phyloP scores from a whole-genome alignment of 2,113 vertebrate species.

The Scatophagus argus region DNA sequence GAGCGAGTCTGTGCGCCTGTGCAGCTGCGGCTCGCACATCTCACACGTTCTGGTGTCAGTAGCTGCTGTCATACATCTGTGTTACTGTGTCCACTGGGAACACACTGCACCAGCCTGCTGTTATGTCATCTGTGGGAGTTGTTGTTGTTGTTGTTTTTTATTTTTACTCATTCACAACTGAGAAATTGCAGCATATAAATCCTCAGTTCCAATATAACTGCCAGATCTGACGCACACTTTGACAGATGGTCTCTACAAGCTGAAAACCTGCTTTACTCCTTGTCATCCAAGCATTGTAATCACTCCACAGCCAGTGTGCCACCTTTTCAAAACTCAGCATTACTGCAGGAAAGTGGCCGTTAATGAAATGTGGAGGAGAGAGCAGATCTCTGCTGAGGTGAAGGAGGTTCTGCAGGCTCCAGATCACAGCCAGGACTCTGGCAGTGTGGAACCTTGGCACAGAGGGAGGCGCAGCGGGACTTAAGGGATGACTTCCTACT shows the following conservation, averaged over 20 bases:
- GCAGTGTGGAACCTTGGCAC: constrained; percentile 60
- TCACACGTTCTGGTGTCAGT: constrained; percentile 22
- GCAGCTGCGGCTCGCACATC: constrained; percentile 25
- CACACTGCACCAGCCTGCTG: constrained; percentile 20
- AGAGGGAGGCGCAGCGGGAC: constrained; percentile 62
- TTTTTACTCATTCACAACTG: constrained; percentile 21
- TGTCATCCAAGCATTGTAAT: background rate
- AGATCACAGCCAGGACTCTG: constrained; percentile 55
- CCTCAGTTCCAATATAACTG: background rate
- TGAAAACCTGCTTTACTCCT: constrained; percentile 21
- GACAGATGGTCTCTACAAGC: constrained; percentile 14
- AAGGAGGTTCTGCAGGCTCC: constrained; percentile 42
- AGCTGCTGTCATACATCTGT: constrained; percentile 27
- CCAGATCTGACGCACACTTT: background rate
- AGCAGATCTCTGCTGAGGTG: constrained; percentile 22
- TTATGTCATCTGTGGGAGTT: background rate
- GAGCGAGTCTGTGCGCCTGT: background rate
- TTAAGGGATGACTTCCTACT: constrained; percentile 69
- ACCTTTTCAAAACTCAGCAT: constrained; percentile 20
- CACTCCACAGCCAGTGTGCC: constrained; percentile 5
- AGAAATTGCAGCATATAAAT: constrained; percentile 14
- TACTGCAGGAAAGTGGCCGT: constrained; percentile 28
- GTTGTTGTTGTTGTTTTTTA: background rate
- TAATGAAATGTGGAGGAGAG: constrained; percentile 1
- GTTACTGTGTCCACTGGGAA: constrained; percentile 18